phyloP scores from a whole-genome alignment of 2,888 invertebrate species.

The Branchipolynoe longqiensis region DNA sequence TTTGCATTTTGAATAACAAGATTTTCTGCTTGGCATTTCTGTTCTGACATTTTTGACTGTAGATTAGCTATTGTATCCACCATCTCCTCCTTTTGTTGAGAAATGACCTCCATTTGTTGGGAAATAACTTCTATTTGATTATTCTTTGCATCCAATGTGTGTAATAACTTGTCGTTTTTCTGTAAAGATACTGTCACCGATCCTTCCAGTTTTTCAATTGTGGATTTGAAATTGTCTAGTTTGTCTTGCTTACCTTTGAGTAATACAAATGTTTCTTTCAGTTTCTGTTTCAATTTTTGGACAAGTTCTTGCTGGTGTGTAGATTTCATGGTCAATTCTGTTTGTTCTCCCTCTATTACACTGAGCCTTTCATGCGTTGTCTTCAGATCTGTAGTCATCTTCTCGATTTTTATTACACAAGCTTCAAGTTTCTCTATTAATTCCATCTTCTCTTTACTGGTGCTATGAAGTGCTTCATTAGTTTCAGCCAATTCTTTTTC shows the following conservation, averaged over 20 bases:
- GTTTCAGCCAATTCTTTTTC: neutral
- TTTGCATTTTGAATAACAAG: neutral
- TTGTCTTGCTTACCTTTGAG: neutral
- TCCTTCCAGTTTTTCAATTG: neutral
- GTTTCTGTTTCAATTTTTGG: constrained; percentile 40
- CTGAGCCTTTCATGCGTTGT: neutral
- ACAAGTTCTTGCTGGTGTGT: constrained; percentile 32
- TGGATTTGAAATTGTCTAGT: neutral
- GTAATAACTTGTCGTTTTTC: constrained; percentile 2
- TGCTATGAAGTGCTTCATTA: neutral
- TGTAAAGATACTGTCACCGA: no score
- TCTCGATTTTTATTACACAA: neutral
- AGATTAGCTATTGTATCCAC: neutral
- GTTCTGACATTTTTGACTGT: constrained; percentile 1
- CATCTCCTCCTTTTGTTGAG: constrained; percentile 1
- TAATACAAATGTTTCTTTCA: neutral
- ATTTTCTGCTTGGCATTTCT: neutral
- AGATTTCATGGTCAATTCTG: neutral
- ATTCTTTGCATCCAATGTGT: constrained; percentile 40
- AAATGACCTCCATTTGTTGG: constrained; percentile 2
- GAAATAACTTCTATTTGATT: constrained; percentile 16
- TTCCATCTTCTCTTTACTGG: neutral
- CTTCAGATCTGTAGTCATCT: neutral
- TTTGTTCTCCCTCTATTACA: neutral
- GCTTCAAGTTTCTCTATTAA: neutral